Evolutionary conservation across 2,888 invertebrate genomes (phyloP).

Genomic region (Lasioglossum villosulum): DNA sequence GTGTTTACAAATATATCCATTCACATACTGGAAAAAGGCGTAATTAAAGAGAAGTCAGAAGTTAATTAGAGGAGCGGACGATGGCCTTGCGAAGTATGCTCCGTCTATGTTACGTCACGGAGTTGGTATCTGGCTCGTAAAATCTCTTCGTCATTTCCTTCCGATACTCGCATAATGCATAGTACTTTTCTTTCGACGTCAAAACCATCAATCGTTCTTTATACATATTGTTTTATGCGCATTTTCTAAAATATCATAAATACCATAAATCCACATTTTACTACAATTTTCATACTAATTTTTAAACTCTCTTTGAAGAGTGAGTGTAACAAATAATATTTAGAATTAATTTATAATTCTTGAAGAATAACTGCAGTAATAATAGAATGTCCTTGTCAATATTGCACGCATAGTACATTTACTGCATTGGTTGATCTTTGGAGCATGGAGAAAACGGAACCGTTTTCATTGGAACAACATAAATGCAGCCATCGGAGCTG

Average conservation of each 20-base stretch:
- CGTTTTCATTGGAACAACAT: neutral
- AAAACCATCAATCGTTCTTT: neutral
- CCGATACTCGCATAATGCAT: neutral
- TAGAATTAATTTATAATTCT: too few species aligned
- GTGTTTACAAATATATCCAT: conserved; percentile 22
- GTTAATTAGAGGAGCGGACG: conserved; percentile 56
- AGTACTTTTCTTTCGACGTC: neutral
- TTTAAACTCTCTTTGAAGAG: neutral
- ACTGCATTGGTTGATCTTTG: neutral
- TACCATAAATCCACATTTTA: too few species aligned
- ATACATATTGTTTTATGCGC: neutral
- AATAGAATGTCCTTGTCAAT: neutral
- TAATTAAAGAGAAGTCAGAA: conserved; percentile 59
- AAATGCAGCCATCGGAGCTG: neutral
- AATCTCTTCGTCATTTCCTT: conserved; percentile 54
- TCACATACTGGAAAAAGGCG: conserved; percentile 14
- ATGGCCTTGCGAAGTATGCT: conserved; percentile 55
- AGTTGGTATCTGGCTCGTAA: conserved; percentile 27
- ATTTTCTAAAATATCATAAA: too few species aligned
- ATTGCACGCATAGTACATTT: neutral
- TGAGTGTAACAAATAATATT: neutral
- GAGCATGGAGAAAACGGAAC: neutral
- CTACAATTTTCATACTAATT: neutral
- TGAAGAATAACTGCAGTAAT: too few species aligned
- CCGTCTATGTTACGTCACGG: conserved; percentile 43